These are phyloP conservation scores for Rhopalosiphum nymphaeae DNA, from an alignment of 2,888 invertebrate genomes.

Conservation along the genomic window DNA sequence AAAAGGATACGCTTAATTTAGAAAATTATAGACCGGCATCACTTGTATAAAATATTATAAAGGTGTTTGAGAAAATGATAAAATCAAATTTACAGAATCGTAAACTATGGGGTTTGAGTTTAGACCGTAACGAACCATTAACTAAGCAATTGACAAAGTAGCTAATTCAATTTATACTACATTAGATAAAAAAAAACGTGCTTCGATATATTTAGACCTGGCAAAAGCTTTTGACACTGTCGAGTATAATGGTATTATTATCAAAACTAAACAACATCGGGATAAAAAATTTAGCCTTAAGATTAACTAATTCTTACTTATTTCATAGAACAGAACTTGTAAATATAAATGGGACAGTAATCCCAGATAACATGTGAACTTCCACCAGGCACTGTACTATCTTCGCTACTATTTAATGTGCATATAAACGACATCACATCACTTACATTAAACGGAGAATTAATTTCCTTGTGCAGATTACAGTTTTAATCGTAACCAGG, in stretches of 20 bases:
- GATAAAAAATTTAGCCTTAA: not conserved
- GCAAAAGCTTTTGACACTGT: not conserved
- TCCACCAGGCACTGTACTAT: no score
- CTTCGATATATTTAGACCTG: not conserved
- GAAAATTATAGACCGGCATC: not conserved
- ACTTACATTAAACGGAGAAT: not conserved
- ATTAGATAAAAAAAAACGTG: not conserved
- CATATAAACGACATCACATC: not conserved
- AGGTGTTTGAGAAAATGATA: not conserved
- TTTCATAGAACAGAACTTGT: not conserved
- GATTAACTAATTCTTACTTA: not conserved
- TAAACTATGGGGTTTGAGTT: not conserved
- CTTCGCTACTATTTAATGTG: not conserved
- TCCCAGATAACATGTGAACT: no score
- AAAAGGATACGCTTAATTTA: not conserved
- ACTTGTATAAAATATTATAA: no score
- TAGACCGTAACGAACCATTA: not conserved
- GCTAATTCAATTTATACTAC: no score
- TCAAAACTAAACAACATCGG: not conserved
- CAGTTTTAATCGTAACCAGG: not conserved
- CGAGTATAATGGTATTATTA: not conserved
- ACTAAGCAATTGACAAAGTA: not conserved
- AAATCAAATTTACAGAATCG: not conserved
- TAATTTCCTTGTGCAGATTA: not conserved
- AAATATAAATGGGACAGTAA: not conserved